phyloP scores from a whole-genome alignment of 2,797 vertebrate genomes.

The Stomatorhinus walkeri region DNA sequence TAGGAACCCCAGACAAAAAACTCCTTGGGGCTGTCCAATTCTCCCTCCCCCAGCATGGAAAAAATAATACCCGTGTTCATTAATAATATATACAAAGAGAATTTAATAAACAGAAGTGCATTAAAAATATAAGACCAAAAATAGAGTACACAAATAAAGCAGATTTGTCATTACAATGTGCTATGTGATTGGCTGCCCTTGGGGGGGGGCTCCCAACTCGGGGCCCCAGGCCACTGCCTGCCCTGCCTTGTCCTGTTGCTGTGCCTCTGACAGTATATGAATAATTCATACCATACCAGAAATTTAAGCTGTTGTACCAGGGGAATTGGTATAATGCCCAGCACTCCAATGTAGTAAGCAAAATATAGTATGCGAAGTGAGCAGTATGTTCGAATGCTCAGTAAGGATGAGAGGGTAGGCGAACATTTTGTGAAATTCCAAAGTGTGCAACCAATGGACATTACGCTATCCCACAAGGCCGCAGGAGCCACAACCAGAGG shows the following conservation, averaged over 20 bases:
- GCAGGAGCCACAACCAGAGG: background rate
- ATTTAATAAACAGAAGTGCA: background rate
- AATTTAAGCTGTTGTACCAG: background rate
- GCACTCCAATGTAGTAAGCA: background rate
- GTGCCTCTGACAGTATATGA: background rate
- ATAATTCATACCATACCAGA: background rate
- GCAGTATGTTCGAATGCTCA: background rate
- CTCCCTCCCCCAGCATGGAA: background rate
- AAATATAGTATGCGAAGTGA: background rate
- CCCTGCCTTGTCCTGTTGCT: background rate
- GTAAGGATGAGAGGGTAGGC: background rate
- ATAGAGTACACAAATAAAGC: background rate
- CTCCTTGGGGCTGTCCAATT: no score
- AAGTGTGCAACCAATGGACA: background rate
- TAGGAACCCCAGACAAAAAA: background rate
- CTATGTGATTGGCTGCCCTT: background rate
- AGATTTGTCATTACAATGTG: background rate
- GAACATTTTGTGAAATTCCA: background rate
- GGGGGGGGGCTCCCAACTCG: background rate
- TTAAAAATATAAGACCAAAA: background rate
- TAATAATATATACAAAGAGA: background rate
- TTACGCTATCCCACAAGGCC: background rate
- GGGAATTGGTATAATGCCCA: background rate
- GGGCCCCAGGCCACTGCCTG: background rate
- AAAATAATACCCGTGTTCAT: background rate